phyloP scores from a whole-genome alignment of 1,140 invertebrate genomes.

The Papilio polyxenes region DNA sequence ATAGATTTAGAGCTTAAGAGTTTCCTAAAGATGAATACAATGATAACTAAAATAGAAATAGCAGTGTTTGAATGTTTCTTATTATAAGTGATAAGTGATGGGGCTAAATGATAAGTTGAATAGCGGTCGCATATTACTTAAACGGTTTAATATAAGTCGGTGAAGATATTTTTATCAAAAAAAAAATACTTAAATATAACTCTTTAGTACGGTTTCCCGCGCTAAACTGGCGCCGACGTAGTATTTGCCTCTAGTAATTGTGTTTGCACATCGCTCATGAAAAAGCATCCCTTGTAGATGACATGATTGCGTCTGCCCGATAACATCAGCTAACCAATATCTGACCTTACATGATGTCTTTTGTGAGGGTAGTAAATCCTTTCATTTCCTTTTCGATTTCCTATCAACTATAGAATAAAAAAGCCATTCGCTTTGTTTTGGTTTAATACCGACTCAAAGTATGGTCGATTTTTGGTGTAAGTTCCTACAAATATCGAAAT shows the following conservation, averaged over 20 bases:
- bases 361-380: neutral
- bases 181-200: no score
- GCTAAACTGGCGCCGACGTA: neutral
- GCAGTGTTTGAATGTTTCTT: no score
- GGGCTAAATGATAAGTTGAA: no score
- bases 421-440: neutral
- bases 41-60: neutral
- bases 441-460: neutral
- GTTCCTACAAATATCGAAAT: neutral
- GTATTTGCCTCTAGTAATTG: conserved; percentile 12
- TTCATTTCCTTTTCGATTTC: conserved; percentile 2
- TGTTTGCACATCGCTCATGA: neutral
- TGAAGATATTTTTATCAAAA: no score
- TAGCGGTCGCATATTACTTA: no score
- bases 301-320: neutral
- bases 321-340: neutral
- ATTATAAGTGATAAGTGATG: no score
- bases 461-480: neutral
- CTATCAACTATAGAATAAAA: neutral
- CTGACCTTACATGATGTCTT: neutral
- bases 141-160: no score
- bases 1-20: neutral
- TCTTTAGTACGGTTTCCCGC: neutral
- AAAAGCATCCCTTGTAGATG: conserved; percentile 15
- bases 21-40: neutral